A percentile compares a stretch with the other conserved stretches of the same genome.
phyloP scores from a whole-genome alignment of 2,888 invertebrate genomes.

The Laothoe populi region DNA sequence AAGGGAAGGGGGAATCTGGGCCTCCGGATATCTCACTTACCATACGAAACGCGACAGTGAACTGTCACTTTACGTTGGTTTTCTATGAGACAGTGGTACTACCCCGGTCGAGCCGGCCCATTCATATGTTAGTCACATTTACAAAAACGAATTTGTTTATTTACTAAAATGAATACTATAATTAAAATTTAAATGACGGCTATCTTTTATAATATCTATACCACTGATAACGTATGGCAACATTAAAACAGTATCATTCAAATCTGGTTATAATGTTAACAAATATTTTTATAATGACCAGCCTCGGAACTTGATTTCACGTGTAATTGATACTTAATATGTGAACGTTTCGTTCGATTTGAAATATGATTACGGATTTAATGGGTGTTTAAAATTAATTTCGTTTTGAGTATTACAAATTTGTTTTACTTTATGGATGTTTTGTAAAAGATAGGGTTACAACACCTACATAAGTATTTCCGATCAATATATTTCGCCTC shows the following conservation, averaged over 20 bases:
- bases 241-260: conserved; percentile 9
- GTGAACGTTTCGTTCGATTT: background rate
- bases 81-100: no score
- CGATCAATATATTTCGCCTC: background rate
- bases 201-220: no score
- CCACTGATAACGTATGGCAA: no score
- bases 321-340: conserved; percentile 22
- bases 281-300: conserved; percentile 9
- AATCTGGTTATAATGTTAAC: conserved; percentile 19
- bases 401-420: background rate
- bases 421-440: background rate
- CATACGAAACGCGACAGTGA: no score
- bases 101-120: no score
- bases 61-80: no score
- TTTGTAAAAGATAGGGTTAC: background rate
- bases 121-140: no score
- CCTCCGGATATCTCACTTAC: no score
- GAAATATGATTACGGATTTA: conserved; percentile 18
- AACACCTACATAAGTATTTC: background rate
- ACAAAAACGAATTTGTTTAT: no score
- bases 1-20: no score
- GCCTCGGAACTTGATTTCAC: conserved; percentile 2
- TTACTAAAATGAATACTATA: no score
- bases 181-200: no score
- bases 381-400: background rate